Base-by-base conservation (phyloP, 1,140 invertebrate species). In the Nasonia longicornis region DNA sequence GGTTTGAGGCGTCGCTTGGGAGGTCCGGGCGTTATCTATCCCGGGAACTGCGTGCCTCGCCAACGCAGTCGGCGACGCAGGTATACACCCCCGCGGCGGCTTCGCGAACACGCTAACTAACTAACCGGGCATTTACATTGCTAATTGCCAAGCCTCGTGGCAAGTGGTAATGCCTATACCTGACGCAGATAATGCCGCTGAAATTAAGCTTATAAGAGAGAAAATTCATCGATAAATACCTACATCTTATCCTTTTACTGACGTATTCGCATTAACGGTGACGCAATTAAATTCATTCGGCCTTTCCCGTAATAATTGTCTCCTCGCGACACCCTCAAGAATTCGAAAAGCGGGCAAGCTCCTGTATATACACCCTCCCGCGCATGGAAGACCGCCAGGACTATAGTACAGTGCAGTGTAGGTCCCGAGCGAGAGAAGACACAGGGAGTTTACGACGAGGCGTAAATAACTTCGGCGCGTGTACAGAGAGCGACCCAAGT, bases 111-210 rank as follows among this genome's bases (percentile, higher is more conserved):
- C 86, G 88, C 89, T 87, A 88, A 88, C 87, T 88, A 89, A 90
- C 88, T 89, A 90, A 90, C 89, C 86, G 31, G 84, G 85, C 87
- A 91, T 91, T 91, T 91, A 89, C 89, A 90, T 90, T 90, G 90
- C 89, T 91, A 90, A 91, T 91, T 90, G 88, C 87, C 84, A 84
- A 84, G 84, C 83, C 88, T 87, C 86, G 86, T 84, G 84, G 70
- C 70, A 48, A 89, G 83, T 87, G 71, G 87, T 89, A 88, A 90
- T 89, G 87, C 86, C 86, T 6, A 58, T 16, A 87, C 79, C 86
- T 89, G 88, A 89, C 86, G 85, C 85, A 85, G 84, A 89, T 87
- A 88, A 89, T 88, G 87, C 86, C 83, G 83, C 86, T 86, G 85
- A 86, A 88, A 86, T 86, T 86, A 85, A 86, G 74, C 79, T 67